Conservation (phyloP, 2,888 invertebrate genomes). For the Therioaphis trifolii region DNA sequence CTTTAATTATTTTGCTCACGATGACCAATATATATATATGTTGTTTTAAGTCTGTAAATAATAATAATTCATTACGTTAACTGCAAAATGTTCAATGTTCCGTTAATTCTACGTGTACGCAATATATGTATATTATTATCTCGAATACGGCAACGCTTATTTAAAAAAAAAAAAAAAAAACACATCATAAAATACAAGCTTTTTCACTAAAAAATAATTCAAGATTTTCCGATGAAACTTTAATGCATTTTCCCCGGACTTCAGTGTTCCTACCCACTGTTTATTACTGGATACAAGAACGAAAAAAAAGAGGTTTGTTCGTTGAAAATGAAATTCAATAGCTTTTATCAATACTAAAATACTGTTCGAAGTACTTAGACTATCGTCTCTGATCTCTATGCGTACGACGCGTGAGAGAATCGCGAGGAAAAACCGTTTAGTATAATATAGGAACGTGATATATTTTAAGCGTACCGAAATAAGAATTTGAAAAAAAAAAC, state of each 20-base stretch:
- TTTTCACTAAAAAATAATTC: neutral
- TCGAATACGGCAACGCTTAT: neutral
- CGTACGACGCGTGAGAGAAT: neutral
- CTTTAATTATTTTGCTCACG: neutral
- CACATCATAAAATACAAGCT: slow-evolving; percentile 2
- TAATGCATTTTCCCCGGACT: neutral
- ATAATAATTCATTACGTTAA: neutral
- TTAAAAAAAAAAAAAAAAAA: slow-evolving; percentile 13
- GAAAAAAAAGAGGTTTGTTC: neutral
- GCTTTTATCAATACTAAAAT: too few species aligned
- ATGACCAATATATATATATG: neutral
- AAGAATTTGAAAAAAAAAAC: neutral
- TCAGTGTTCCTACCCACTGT: neutral
- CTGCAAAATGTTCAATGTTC: neutral
- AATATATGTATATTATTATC: neutral
- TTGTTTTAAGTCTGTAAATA: neutral
- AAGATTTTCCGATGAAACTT: slow-evolving; percentile 10
- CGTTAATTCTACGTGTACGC: neutral
- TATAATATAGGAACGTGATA: too few species aligned
- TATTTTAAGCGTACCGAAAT: too few species aligned
- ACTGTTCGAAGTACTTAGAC: too few species aligned
- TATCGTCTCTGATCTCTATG: too few species aligned
- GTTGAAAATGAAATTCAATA: too few species aligned
- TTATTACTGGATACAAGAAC: neutral
- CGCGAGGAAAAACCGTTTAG: too few species aligned